Conservation (phyloP, 2,888 invertebrate species). For the Aspidiotus destructor region DNA sequence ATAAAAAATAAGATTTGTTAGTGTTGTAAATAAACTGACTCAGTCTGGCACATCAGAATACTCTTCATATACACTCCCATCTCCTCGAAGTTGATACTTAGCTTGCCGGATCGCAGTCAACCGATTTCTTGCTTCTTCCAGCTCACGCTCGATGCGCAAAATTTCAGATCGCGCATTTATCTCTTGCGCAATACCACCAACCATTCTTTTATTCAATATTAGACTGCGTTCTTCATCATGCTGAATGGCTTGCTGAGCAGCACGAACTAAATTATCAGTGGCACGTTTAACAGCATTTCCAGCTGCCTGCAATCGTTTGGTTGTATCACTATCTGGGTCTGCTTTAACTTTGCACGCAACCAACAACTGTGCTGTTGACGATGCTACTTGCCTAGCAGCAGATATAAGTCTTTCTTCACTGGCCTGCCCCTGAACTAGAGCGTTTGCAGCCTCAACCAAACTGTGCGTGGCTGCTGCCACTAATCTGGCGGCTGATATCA, state of each 20-base stretch:
- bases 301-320: conserved; percentile 73
- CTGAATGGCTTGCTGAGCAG: conserved; percentile 84
- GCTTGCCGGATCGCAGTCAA: conserved; percentile 86
- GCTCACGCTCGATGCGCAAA: conserved; percentile 82
- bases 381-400: conserved; percentile 91
- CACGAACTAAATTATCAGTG: conserved; percentile 91
- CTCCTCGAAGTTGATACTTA: conserved; percentile 68
- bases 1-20: no score
- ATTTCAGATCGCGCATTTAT: conserved; percentile 85
- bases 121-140: conserved; percentile 83
- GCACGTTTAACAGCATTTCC: conserved; percentile 96
- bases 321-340: conserved; percentile 88
- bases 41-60: conserved; percentile 39
- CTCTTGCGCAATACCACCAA: conserved; percentile 90
- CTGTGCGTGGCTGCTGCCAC: conserved; percentile 97
- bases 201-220: conserved; percentile 84
- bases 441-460: conserved; percentile 94
- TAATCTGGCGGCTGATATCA: conserved; percentile 86
- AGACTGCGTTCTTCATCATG: conserved; percentile 85
- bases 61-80: conserved; percentile 46
- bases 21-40: no score
- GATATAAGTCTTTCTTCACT: conserved; percentile 94
- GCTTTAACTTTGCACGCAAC: conserved; percentile 98
- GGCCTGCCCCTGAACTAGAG: conserved; percentile 82
- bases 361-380: conserved; percentile 90